Conservation (phyloP, 2,888 invertebrate genomes). For the Diabrotica balteata region DNA sequence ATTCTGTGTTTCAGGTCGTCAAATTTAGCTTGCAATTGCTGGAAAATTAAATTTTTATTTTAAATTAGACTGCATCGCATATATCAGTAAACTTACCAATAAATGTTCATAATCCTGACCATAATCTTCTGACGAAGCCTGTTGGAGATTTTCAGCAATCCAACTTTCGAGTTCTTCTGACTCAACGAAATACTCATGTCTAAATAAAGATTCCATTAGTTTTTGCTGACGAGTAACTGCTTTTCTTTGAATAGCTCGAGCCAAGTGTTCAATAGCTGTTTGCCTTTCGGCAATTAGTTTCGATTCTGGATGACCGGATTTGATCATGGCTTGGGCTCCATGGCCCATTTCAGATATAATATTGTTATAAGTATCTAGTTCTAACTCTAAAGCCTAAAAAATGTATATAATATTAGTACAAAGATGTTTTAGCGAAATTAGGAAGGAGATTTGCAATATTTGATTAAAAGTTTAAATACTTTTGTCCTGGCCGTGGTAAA, state of each 20-base stretch:
- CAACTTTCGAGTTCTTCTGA: constrained; percentile 89
- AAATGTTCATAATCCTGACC: constrained; percentile 94
- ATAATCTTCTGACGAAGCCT: constrained; percentile 90
- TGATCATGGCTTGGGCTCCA: constrained; percentile 81
- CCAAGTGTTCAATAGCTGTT: constrained; percentile 76
- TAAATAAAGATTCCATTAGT: constrained; percentile 88
- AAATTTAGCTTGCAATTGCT: constrained; percentile 87
- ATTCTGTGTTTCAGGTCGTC: constrained; percentile 92
- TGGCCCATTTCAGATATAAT: constrained; percentile 93
- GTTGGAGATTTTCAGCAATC: constrained; percentile 90
- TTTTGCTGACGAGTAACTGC: constrained; percentile 82
- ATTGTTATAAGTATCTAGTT: constrained; percentile 89
- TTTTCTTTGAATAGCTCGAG: constrained; percentile 80
- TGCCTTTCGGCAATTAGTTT: constrained; percentile 81
- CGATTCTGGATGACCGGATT: constrained; percentile 82
- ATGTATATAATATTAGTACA: not conserved
- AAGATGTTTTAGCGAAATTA: constrained; percentile 1
- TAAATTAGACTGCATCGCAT: too few species aligned
- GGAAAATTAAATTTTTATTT: constrained; percentile 36
- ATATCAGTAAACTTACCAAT: constrained; percentile 62
- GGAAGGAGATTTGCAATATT: too few species aligned
- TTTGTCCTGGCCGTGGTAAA: too few species aligned
- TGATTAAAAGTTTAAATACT: too few species aligned
- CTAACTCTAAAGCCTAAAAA: constrained; percentile 81
- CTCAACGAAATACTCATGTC: constrained; percentile 90